These are phyloP conservation scores for Gymnocheta viridis DNA, from an alignment of 2,888 invertebrate species.

Conservation along the genomic window DNA sequence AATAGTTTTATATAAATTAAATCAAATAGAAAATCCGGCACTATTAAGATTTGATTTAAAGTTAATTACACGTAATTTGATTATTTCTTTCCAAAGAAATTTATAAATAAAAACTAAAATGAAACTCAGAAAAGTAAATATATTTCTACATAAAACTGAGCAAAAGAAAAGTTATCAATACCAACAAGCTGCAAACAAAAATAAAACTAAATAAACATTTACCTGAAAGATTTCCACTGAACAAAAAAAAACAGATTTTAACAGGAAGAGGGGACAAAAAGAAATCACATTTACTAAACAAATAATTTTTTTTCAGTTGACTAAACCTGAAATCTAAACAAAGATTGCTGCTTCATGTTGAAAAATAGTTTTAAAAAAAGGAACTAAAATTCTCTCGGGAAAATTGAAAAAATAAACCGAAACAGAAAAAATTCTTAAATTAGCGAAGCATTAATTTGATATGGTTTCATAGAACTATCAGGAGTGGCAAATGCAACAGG, in stretches of 20 bases:
- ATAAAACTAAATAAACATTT: constrained; percentile 8
- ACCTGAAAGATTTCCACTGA: background rate
- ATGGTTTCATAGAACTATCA: constrained; percentile 23
- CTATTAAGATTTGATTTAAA: background rate
- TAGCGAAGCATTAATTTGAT: constrained; percentile 55
- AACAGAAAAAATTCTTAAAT: constrained; percentile 31
- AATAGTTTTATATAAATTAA: background rate
- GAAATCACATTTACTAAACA: background rate
- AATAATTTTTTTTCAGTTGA: constrained; percentile 4
- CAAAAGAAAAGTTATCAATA: background rate
- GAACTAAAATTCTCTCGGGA: constrained; percentile 2
- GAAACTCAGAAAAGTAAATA: background rate
- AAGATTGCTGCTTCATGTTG: constrained; percentile 1
- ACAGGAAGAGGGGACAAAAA: background rate
- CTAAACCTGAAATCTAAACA: background rate
- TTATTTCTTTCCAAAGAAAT: background rate
- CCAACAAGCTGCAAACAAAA: constrained; percentile 1
- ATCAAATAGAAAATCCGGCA: background rate
- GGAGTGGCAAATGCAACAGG: background rate
- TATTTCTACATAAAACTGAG: background rate
- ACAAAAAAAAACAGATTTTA: background rate
- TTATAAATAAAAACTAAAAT: background rate
- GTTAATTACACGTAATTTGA: constrained; percentile 3
- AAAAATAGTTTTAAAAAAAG: constrained; percentile 1
- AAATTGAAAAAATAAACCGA: background rate